Percentiles rank a stretch among this genome's conserved stretches.
These are phyloP conservation scores for Myzus persicae DNA, from an alignment of 1,140 invertebrate species.

Conservation along the genomic window DNA sequence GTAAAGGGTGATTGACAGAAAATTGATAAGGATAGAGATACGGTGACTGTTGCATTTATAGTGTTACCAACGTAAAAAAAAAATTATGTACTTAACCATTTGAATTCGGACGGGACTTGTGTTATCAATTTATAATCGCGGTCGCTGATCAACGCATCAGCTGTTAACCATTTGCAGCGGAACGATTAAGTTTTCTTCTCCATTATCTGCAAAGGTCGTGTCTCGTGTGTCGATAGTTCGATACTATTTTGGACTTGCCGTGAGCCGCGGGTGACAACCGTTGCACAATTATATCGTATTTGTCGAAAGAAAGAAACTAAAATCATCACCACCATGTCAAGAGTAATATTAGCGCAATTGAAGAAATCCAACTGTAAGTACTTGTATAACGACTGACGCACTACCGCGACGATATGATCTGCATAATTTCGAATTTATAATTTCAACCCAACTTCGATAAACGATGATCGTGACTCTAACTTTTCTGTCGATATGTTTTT, in stretches of 20 bases:
- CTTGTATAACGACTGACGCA: background rate
- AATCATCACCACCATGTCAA: constrained; percentile 6
- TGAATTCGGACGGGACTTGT: background rate
- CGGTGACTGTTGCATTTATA: background rate
- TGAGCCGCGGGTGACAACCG: background rate
- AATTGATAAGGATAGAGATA: background rate
- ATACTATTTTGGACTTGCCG: background rate
- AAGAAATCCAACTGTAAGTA: constrained; percentile 51
- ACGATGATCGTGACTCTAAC: background rate
- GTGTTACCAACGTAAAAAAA: background rate
- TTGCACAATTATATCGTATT: background rate
- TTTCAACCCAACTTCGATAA: background rate
- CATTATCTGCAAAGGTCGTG: background rate
- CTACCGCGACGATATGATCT: background rate
- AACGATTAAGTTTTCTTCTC: background rate
- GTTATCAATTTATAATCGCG: background rate
- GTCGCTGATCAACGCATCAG: background rate
- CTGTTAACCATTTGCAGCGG: background rate
- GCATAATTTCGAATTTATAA: background rate
- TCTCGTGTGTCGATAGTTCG: background rate
- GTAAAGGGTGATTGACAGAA: too few relatives aligned
- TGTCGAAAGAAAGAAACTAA: background rate
- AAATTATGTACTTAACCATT: background rate
- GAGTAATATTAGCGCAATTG: constrained; percentile 33
- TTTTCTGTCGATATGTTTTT: background rate